A percentile compares a stretch with the other conserved stretches of the same genome.
These are phyloP conservation scores for Physocephala rufipes DNA, from an alignment of 2,888 invertebrate genomes.

Conservation along the genomic window DNA sequence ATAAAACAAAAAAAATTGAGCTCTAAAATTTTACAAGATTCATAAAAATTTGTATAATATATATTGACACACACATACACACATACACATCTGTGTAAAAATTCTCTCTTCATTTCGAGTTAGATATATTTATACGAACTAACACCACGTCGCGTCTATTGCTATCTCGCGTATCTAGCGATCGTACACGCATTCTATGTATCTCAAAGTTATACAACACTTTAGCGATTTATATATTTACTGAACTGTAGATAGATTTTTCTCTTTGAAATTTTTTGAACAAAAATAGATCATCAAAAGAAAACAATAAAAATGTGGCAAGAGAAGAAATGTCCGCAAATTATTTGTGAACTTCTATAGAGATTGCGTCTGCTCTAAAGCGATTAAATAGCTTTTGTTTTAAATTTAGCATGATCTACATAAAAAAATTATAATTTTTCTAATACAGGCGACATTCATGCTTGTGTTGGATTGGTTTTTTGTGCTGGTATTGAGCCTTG, in stretches of 20 bases:
- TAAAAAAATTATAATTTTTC: constrained; percentile 16
- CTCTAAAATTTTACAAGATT: too few species aligned
- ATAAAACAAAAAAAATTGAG: too few species aligned
- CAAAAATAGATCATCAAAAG: constrained; percentile 1
- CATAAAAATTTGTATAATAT: background rate
- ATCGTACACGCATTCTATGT: too few species aligned
- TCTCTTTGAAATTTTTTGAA: too few species aligned
- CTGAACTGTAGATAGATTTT: background rate
- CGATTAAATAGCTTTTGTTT: constrained; percentile 61
- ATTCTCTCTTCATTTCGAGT: too few species aligned
- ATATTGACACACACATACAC: constrained; percentile 28
- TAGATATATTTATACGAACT: constrained; percentile 21
- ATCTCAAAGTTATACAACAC: background rate
- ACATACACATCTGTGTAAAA: background rate
- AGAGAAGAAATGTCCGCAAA: too few species aligned
- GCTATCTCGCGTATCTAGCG: too few species aligned
- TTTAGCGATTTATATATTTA: constrained; percentile 14
- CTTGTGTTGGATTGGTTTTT: background rate
- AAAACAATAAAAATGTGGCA: constrained; percentile 26
- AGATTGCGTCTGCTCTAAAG: constrained; percentile 51
- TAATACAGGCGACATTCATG: background rate
- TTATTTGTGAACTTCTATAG: constrained; percentile 55
- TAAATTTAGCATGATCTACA: constrained; percentile 55
- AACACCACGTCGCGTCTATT: background rate
- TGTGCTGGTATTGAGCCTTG: background rate